phyloP scores from a whole-genome alignment of 2,797 vertebrate species.

The Thaleichthys pacificus region DNA sequence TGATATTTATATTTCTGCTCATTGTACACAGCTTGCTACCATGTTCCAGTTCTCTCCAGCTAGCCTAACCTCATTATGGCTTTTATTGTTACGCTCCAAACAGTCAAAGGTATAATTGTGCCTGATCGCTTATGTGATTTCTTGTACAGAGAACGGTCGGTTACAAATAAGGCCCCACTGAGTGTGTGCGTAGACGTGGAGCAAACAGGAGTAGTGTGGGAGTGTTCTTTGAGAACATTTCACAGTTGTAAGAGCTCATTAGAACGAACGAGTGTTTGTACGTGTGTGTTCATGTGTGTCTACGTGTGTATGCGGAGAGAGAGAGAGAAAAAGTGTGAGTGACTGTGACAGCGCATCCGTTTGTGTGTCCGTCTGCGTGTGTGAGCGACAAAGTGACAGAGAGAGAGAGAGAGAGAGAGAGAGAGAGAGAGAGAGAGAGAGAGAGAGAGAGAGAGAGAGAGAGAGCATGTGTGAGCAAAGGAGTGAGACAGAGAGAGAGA shows the following conservation, averaged over 20 bases:
- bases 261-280: neutral
- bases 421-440: neutral
- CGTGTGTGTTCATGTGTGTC: neutral
- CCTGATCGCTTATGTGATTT: slow-evolving; percentile 45
- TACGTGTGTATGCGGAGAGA: neutral
- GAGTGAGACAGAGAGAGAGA: neutral
- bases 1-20: slow-evolving; percentile 93
- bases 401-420: too few relatives aligned
- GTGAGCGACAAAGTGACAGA: too few relatives aligned
- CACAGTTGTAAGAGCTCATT: neutral
- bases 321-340: neutral
- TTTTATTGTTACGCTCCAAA: slow-evolving; percentile 57
- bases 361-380: too few relatives aligned
- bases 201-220: neutral
- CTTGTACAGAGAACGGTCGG: slow-evolving; percentile 31
- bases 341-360: neutral
- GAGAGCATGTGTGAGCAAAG: too few relatives aligned
- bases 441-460: neutral
- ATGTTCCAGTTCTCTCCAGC: slow-evolving; percentile 62
- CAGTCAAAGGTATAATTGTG: slow-evolving; percentile 46
- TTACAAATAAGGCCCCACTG: slow-evolving; percentile 27
- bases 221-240: neutral
- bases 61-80: slow-evolving; percentile 71
- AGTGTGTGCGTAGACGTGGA: neutral
- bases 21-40: slow-evolving; percentile 90